Conservation (phyloP, 2,113 vertebrate genomes). For the Eulemur macaco region DNA sequence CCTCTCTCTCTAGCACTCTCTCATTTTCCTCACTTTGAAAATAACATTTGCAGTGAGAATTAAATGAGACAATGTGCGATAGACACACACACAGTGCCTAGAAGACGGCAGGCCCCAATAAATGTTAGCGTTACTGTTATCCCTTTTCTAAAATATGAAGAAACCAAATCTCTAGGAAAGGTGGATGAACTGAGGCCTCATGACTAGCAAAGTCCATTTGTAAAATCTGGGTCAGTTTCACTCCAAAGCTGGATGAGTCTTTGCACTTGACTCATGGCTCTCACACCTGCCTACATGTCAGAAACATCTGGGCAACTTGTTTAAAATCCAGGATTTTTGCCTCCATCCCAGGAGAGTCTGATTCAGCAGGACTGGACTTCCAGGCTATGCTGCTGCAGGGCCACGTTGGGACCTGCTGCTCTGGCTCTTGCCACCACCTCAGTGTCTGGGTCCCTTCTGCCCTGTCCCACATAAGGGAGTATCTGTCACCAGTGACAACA, state of each 20-base stretch:
- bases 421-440: not conserved
- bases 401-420: too few species aligned
- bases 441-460: not conserved
- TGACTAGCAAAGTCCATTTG: not conserved
- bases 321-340: not conserved
- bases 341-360: not conserved
- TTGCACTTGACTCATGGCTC: not conserved
- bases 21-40: constrained; percentile 25
- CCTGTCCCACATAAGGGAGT: rapidly evolving
- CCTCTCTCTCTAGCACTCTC: not conserved
- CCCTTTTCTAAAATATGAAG: not conserved
- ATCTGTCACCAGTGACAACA: not conserved
- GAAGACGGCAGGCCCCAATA: not conserved
- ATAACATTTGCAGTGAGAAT: not conserved
- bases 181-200: not conserved
- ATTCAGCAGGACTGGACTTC: not conserved
- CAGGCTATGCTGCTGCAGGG: too few species aligned
- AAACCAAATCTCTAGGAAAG: not conserved
- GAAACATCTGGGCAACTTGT: not conserved
- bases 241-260: not conserved
- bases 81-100: not conserved
- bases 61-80: not conserved
- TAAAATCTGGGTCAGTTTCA: not conserved
- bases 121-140: not conserved
- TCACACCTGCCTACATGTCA: not conserved